Base-by-base conservation (phyloP, 2,888 invertebrate species). In the Epinotia ramella region DNA sequence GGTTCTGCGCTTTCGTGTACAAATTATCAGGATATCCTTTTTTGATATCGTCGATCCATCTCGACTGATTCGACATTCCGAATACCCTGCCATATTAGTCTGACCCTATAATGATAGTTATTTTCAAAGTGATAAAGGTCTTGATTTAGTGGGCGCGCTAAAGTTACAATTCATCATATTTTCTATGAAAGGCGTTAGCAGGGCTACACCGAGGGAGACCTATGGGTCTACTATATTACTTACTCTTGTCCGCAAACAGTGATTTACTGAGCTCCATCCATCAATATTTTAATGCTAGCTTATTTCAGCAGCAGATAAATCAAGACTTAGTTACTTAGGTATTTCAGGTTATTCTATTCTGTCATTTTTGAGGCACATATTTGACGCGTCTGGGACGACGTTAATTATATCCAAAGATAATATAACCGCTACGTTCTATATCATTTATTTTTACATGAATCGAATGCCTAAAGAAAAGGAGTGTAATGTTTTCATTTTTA, bases 141-240 rank as follows among this genome's bases (percentile, higher is more conserved):
- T 59, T 60, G 40, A 60, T 40, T 33, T 62, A 53, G 67, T 73
- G 67, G 73, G 53, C 53, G 46, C 59, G 53, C 62, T 24, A 62
- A 56, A 62, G 53, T 67, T 53, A 57, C 63, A 63, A 73, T 73
- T 68, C 44, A 73, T 68, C 68, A 73, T 73, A 68, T 73, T 73
- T 66, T 73, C 73, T 68, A 68, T 73, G 73, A 73, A 73, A 73
- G 68, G 73, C 67, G 67, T 63, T 73, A 73, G 68, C 68, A 57
- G 63, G 67, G 67, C 67, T 73, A 73, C 60, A 60, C 67, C 28
- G 63, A 69, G 46, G 59, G 68, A 68, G 68, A 73, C 73, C 68
- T 69, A 63, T 44, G 73, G 73, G 73, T 68, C 56, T 73, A 73
- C 68, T 73, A 73, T 73, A 73, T 73, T 68, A 73, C 73, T 73